A percentile compares a stretch with the other conserved stretches of the same genome.
Evolutionary conservation across 2,888 invertebrate genomes (phyloP).

Genomic region (Cantharis nigra): DNA sequence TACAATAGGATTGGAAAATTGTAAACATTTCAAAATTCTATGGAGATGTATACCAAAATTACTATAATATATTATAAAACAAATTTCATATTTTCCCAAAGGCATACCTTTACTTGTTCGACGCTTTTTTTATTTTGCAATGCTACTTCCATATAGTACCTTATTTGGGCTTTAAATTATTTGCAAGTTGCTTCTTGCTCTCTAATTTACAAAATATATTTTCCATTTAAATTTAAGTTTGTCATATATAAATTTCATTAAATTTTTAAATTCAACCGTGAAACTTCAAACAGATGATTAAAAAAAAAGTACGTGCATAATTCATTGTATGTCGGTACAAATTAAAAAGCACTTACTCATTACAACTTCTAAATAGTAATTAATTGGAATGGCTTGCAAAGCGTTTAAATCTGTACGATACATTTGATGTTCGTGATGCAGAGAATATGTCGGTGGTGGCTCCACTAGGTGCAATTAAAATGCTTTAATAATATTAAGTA

Average conservation of each 20-base stretch:
- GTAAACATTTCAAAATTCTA: neutral
- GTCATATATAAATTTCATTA: neutral
- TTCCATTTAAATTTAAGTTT: neutral
- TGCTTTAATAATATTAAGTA: slow-evolving; percentile 28
- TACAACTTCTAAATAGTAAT: neutral
- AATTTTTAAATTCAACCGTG: neutral
- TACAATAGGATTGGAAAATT: neutral
- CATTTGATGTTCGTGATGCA: slow-evolving; percentile 17
- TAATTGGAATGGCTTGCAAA: neutral
- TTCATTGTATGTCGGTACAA: neutral
- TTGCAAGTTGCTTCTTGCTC: neutral
- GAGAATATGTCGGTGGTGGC: slow-evolving; percentile 15
- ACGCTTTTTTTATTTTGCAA: neutral
- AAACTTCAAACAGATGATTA: neutral
- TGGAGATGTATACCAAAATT: neutral
- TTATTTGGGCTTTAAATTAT: neutral
- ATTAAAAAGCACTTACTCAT: neutral
- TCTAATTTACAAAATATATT: neutral
- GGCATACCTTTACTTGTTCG: neutral
- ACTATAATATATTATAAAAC: neutral
- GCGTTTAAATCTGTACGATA: slow-evolving; percentile 19
- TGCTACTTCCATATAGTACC: neutral
- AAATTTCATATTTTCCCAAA: neutral
- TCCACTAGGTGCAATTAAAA: slow-evolving; percentile 24
- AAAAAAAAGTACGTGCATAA: neutral